These are phyloP conservation scores for Eciton burchellii DNA, from an alignment of 1,140 invertebrate genomes.

Conservation along the genomic window DNA sequence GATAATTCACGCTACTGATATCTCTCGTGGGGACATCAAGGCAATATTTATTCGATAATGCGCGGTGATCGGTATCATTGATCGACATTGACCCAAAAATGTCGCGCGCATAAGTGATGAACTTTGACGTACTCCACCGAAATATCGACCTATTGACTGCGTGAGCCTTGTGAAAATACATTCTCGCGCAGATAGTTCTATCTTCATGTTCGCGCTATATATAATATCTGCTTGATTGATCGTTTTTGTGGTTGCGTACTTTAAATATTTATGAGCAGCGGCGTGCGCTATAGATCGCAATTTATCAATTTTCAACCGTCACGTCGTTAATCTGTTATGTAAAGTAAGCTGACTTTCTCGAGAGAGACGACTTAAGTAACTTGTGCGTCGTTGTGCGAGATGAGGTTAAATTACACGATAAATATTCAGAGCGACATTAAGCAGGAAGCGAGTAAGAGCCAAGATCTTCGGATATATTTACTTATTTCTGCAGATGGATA, in stretches of 20 bases:
- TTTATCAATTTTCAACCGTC: constrained; percentile 1
- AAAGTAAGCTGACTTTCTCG: constrained; percentile 31
- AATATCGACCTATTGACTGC: background rate
- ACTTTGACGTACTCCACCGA: constrained; percentile 4
- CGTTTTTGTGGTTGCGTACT: background rate
- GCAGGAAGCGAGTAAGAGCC: background rate
- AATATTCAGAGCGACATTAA: constrained; percentile 21
- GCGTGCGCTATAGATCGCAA: background rate
- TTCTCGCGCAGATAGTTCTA: background rate
- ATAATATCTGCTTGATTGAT: background rate
- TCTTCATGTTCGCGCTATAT: background rate
- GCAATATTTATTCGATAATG: background rate
- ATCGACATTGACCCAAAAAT: constrained; percentile 46
- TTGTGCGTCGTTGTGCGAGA: constrained; percentile 17
- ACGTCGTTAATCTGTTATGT: constrained; percentile 18
- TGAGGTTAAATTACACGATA: background rate
- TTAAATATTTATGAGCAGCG: constrained; percentile 46
- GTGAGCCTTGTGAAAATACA: background rate
- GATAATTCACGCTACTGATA: background rate
- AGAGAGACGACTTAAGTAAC: constrained; percentile 7
- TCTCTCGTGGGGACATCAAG: background rate
- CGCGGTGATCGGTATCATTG: constrained; percentile 8
- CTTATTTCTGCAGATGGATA: background rate
- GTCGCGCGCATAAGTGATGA: constrained; percentile 11
- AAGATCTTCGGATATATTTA: background rate